phyloP scores from a whole-genome alignment of 2,113 vertebrate genomes.

The Lanius collurio region DNA sequence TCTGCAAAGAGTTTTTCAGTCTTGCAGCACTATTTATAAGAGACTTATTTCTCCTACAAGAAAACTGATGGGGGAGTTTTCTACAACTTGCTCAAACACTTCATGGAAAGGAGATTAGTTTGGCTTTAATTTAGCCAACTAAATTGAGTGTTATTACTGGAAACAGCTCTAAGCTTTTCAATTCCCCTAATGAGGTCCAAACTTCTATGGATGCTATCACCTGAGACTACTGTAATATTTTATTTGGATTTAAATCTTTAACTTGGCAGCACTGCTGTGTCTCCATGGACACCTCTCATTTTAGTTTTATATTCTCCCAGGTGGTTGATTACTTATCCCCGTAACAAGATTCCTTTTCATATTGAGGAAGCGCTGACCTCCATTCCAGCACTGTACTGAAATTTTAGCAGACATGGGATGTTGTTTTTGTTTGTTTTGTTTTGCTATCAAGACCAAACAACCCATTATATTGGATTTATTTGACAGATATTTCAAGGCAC shows the following conservation, averaged over 20 bases:
- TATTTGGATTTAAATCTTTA: slow-evolving; percentile 65
- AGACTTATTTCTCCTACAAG: slow-evolving; percentile 6
- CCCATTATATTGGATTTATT: slow-evolving; percentile 26
- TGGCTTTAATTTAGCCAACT: slow-evolving; percentile 64
- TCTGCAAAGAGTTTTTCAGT: background rate
- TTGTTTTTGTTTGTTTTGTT: slow-evolving; percentile 33
- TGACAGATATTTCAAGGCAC: slow-evolving; percentile 37
- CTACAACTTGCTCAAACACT: slow-evolving; percentile 63
- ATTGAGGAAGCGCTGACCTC: slow-evolving; percentile 36
- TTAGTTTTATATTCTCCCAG: slow-evolving; percentile 64
- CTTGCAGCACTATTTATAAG: background rate
- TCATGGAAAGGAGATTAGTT: slow-evolving; percentile 66
- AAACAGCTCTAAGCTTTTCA: slow-evolving; percentile 65
- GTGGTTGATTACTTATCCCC: slow-evolving; percentile 56
- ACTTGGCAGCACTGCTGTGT: slow-evolving; percentile 41
- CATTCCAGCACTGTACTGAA: background rate
- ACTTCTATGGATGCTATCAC: slow-evolving; percentile 66
- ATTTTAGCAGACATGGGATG: background rate
- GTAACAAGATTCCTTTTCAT: slow-evolving; percentile 58
- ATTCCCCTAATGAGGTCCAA: slow-evolving; percentile 69
- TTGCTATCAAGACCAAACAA: slow-evolving; percentile 15
- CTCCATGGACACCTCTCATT: slow-evolving; percentile 54
- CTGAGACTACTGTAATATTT: slow-evolving; percentile 71
- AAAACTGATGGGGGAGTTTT: slow-evolving; percentile 57
- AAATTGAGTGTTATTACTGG: slow-evolving; percentile 67